Base-by-base conservation (phyloP, 2,888 invertebrate species). In the Tetropium fuscum region DNA sequence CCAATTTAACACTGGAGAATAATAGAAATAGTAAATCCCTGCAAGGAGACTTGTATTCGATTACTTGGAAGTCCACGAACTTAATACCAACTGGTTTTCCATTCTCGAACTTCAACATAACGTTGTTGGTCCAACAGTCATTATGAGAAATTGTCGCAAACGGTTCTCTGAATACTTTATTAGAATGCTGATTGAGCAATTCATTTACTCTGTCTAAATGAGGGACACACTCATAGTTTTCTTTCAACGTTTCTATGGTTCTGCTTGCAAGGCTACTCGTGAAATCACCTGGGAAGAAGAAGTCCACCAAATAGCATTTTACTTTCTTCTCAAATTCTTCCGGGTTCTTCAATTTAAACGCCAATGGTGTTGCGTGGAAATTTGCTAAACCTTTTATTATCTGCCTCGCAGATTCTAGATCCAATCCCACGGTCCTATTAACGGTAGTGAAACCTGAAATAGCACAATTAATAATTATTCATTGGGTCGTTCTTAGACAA, bases 81-180 rank as follows among this genome's bases (percentile, higher is more conserved):
- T 82, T 81, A 1, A 73, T 74, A 15, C 53, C 34, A 4, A 70
- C 55, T 66, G 7, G 3, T 27, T 4, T 7, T 2, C 27, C 27
- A 7, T 27, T 27, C 27, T 27, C 27, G n/a, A 27, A 80, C 67
- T 82, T 82, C 13, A 86, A 75, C 81, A 87, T 82, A 2, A 86
- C 78, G 64, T 87, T 87, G 69, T 87, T 87, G n/a, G 84, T 83
- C 87, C 87, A 87, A 43, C 84, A 79, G 71, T 87, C 87, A 2
- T 80, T 78, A 59, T 87, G 87, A 0, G 81, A 78, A n/a, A 87
- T 79, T 0, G 85, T 83, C 0, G 80, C 82, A 77, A 84, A 87
- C 7, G 64, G 64, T 44, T 64, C 65, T 25, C 47, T 27, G 1
- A 34, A 30, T 45, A 40, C 47, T 2, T 49, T 20, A 41, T 10